Base-by-base conservation (phyloP, 2,888 invertebrate genomes). In the Limnephilus auricula region DNA sequence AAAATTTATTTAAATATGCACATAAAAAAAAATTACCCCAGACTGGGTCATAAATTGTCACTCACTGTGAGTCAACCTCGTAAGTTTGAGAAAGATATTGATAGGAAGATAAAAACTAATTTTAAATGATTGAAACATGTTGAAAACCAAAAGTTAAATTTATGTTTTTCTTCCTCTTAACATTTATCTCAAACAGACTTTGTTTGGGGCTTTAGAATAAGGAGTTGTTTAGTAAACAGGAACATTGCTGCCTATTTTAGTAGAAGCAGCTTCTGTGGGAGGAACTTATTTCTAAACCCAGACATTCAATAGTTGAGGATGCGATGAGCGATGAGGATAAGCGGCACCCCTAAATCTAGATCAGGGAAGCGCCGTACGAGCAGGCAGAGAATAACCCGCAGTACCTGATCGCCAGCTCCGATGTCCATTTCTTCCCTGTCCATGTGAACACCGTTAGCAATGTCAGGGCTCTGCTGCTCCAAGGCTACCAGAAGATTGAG, bases 341-440 rank as follows among this genome's bases (percentile, higher is more conserved):
- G 65, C 25, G 25, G 65, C 65, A 6, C 25, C 65, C 65, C 65
- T 65, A 65, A 65, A 65, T 25, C 9, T 65, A 65, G 65, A 25
- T n/a, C 65, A 65, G 2, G 65, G 65, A 65, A 65, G 65, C 65
- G 65, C 25, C n/a, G 25, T 25, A 25, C n/a, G 65, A 65, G 65
- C 65, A 65, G 25, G 65, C 65, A 65, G 25, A 65, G 65, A 65
- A 65, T 25, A 6, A 5, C 9, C 79, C 94, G 94, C 94, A 95
- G 94, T 97, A 99, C 99, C 98, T 99, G 99, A 96, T 99, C 99
- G 96, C 99, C 99, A 95, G 99, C 99, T 96, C 99, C 99, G 95
- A 99, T 97, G 95, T 99, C 98, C 95, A 97, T 96, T 95, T 99
- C 99, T 94, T 97, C 97, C 95, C 98, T 97, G 96, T 98, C 97